Evolutionary conservation across 2,797 vertebrate genomes (phyloP), one percentile per base, ranked within the genome.

Genomic region (Scleropages formosus): DNA sequence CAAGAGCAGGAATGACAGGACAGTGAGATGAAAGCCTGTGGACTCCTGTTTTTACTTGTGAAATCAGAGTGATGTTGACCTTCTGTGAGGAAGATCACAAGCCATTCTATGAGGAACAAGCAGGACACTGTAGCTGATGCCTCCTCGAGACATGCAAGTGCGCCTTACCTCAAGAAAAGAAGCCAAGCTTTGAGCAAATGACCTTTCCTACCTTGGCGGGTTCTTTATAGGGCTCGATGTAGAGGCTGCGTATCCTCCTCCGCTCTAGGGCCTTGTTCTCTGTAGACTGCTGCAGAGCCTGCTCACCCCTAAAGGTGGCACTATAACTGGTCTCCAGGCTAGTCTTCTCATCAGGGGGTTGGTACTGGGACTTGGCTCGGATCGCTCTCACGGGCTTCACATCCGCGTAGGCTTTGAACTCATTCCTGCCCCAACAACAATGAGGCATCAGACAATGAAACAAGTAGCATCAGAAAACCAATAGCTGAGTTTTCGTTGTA

Each of bases 211-310:
- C 97, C 94, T 95, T 97, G 80, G 80, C 74, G 4, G 88, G 78
- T 78, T 98, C 97, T 80, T 94, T 91, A 85, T 93, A 94, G 58
- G 95, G 96, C 58, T 99, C 96, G 0, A 92, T 95, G 89, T 98
- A 99, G 82, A 98, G 92, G 77, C 94, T 96, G 80, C 97, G 96
- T 94, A 98, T 95, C 91, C 96, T 94, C 82, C 97, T 92, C 81
- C 95, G 93, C 0, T 98, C 96, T 61, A 86, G 78, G 75, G 90
- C 88, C 86, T 95, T 98, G 88, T 95, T 97, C 80, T 97, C 92
- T 0, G 90, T 81, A 0, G 90, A 70, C 81, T 79, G 87, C 65
- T 89, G 91, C 4, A 93, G 94, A 47, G 80, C 93, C 78, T 92
- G 90, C 31, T 94, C 91, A 2, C 90, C 96, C 87, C 92, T 98